Base-by-base conservation (phyloP, 2,888 invertebrate species). In the Drosophila cognata region DNA sequence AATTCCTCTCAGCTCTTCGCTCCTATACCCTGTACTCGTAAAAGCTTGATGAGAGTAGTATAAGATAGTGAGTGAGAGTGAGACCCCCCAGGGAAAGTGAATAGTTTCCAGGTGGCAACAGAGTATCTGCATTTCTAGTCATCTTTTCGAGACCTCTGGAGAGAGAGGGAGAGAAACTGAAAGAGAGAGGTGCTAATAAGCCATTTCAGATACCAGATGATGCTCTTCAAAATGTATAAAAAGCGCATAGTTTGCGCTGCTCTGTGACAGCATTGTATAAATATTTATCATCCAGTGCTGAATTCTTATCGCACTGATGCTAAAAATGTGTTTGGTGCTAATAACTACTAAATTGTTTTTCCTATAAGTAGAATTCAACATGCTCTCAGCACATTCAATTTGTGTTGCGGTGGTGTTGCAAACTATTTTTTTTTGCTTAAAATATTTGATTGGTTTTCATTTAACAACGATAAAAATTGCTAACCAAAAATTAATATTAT, bases 141-240 rank as follows among this genome's bases (percentile, higher is more conserved):
- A 43, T 21, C 2, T 43, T 43, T 21, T 21, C 5, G 2, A 6
- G 11, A 35, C 35, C 4, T 35, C 4, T 35, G 35, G n/a, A 28
- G 5, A n/a, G 38, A 53, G 18, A 38, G 38, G 2, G 10, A 21
- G 50, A 13, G 53, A n/a, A 10, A 21, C 13, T 21, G 13, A 46
- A 21, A 21, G 21, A 29, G 48, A 65, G 48, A 74, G 35, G 57
- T 69, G 69, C 28, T 64, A 74, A 71, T 75, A 28, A 36, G 46
- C 4, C n/a, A 16, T 18, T 61, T 33, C 8, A 53, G 41, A 10
- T 28, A 11, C 21, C 6, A 35, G 31, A 10, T 38, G 35, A 10
- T 60, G 29, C 51, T 63, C 61, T 67, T 58, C 36, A 50, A 29
- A 6, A 21, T 36, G 8, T 25, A 78, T 33, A 11, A 46, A 66